Evolutionary conservation across 1,140 invertebrate genomes (phyloP).

Genomic region (Centruroides sculpturatus): DNA sequence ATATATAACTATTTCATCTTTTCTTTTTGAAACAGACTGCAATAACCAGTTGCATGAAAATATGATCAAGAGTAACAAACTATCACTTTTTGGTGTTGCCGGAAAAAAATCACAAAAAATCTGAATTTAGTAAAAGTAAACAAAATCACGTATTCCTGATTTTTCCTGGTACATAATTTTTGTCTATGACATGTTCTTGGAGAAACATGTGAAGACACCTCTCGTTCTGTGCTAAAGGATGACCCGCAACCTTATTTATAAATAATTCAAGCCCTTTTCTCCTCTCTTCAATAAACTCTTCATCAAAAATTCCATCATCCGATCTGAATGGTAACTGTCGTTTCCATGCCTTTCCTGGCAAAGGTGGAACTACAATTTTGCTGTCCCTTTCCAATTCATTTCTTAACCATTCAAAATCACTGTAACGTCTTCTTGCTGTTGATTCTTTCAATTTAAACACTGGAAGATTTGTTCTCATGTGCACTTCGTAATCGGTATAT

Average conservation of each 20-base stretch:
- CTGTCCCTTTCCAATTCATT: constrained; percentile 98
- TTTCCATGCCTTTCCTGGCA: constrained; percentile 97
- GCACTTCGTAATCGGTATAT: constrained; percentile 98
- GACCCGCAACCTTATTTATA: constrained; percentile 98
- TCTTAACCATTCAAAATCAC: constrained; percentile 99
- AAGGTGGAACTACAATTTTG: constrained; percentile 95
- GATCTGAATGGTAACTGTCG: constrained; percentile 92
- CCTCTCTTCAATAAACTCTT: constrained; percentile 98
- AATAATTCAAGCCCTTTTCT: constrained; percentile 96
- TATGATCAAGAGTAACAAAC: no score
- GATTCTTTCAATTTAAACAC: constrained; percentile 99
- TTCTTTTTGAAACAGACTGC: no score
- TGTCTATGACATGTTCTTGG: constrained; percentile 91
- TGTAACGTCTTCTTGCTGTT: constrained; percentile 89
- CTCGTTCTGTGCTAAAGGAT: constrained; percentile 99
- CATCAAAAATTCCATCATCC: constrained; percentile 99
- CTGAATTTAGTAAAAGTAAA: neutral
- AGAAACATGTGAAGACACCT: constrained; percentile 99
- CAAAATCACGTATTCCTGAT: constrained; percentile 70
- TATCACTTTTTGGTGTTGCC: no score
- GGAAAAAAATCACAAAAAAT: no score
- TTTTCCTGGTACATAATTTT: constrained; percentile 98
- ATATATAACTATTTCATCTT: no score
- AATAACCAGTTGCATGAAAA: no score
- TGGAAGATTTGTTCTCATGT: constrained; percentile 97